Evolutionary conservation across 2,888 invertebrate genomes (phyloP), one percentile per base, ranked within the genome.

Genomic region (Zele albiditarsus): DNA sequence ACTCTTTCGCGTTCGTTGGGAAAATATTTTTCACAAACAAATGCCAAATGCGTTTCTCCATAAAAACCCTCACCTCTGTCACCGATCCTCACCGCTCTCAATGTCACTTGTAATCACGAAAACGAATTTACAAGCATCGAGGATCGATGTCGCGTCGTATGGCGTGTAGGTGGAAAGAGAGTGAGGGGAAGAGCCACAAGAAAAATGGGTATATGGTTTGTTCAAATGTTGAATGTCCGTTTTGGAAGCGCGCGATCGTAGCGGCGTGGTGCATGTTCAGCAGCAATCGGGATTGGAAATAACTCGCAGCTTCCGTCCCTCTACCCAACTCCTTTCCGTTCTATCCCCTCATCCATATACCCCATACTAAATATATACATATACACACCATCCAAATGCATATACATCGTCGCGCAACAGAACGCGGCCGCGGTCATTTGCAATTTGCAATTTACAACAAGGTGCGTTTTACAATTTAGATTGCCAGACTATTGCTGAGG

Each of bases 381-480:
- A 53, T 53, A 53, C 28, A 16, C 5, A 16, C 14, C 38, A 33
- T 31, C 38, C 38, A 23, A 38, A 23, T 31, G 20, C 65, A 38
- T 20, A 60, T 20, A 42, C 42, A 42, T 27, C 10, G 16, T 46
- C 38, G n/a, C 49, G 23, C 25, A 33, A 25, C 70, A 33, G 60
- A 58, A 31, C 66, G 46, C 71, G 49, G 65, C 73, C 72, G 67
- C 68, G 71, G 77, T 79, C 82, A 80, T 84, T 84, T 84, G 83
- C 83, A 84, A 85, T 86, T 85, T 79, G 79, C 79, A 78, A 79
- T 81, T 83, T 83, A 81, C 83, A 80, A 81, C 83, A 81, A 81
- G 80, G 82, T 79, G 78, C 78, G 81, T 87, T 88, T 86, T 86
- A 85, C 85, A 88, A 87, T 88, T 86, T 84, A 86, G 83, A 87